Percentiles rank a stretch among this genome's conserved stretches.
Conservation (phyloP, 2,113 vertebrate species). For the Chloroceryle aenea region DNA sequence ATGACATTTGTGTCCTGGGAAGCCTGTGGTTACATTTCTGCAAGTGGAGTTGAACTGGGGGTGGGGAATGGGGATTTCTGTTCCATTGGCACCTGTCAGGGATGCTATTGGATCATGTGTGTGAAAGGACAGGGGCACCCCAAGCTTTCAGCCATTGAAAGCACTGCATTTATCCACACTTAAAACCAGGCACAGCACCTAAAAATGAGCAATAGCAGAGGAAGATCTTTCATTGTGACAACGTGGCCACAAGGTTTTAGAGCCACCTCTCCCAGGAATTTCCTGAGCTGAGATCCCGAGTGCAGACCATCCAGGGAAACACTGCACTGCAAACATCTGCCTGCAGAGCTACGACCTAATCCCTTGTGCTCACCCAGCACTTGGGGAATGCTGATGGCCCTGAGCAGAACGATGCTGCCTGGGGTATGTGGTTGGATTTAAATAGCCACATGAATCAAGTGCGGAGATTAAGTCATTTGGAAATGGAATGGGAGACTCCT, state of each 20-base stretch:
- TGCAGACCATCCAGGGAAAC: neutral
- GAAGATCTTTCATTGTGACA: neutral
- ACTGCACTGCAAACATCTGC: neutral
- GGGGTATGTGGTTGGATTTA: neutral
- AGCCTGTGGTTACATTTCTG: neutral
- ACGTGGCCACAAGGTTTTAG: neutral
- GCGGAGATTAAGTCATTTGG: neutral
- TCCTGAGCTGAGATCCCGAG: rapidly evolving
- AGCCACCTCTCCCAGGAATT: neutral
- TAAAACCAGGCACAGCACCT: neutral
- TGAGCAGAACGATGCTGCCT: neutral
- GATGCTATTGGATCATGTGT: neutral
- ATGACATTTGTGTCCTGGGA: neutral
- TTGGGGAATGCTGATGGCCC: neutral
- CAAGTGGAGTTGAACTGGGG: neutral
- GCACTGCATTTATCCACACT: neutral
- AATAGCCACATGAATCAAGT: neutral
- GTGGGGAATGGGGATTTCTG: neutral
- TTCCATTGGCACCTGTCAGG: neutral
- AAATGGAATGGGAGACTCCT: neutral
- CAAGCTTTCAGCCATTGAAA: neutral
- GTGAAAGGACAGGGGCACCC: neutral
- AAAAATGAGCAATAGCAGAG: neutral
- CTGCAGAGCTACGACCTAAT: neutral
- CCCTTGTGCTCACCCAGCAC: neutral